phyloP scores from a whole-genome alignment of 2,888 invertebrate species.

The Eristalis pertinax region DNA sequence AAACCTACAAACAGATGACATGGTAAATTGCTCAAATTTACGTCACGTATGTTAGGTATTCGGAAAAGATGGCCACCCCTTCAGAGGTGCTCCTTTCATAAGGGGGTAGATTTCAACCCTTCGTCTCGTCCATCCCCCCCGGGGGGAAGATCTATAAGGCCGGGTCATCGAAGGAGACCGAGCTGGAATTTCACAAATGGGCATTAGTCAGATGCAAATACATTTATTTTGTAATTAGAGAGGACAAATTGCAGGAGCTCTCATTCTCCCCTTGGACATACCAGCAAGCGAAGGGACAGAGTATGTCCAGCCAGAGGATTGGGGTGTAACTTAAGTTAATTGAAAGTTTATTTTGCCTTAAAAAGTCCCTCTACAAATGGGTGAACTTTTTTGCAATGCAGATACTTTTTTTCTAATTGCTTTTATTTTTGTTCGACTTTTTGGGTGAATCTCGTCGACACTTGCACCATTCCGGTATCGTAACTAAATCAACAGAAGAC shows the following conservation, averaged over 20 bases:
- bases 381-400: conserved; percentile 10
- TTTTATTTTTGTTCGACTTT: neutral
- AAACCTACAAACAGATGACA: conserved; percentile 24
- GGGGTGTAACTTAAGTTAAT: conserved; percentile 41
- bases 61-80: neutral
- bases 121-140: neutral
- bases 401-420: neutral
- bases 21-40: conserved; percentile 56
- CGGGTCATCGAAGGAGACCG: neutral
- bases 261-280: neutral
- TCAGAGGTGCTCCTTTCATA: neutral
- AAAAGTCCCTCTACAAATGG: conserved; percentile 14
- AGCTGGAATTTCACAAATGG: conserved; percentile 38
- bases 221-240: conserved; percentile 66
- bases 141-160: neutral
- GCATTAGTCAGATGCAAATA: conserved; percentile 65
- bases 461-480: no score
- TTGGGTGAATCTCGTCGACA: neutral
- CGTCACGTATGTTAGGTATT: conserved; percentile 31
- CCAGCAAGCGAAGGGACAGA: neutral
- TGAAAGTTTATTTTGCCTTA: conserved; percentile 66
- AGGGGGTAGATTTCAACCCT: no score
- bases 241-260: conserved; percentile 47
- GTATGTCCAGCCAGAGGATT: neutral
- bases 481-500: conserved; percentile 10